Evolutionary conservation across 2,113 vertebrate genomes (phyloP).

Genomic region (Hypanus sabinus): DNA sequence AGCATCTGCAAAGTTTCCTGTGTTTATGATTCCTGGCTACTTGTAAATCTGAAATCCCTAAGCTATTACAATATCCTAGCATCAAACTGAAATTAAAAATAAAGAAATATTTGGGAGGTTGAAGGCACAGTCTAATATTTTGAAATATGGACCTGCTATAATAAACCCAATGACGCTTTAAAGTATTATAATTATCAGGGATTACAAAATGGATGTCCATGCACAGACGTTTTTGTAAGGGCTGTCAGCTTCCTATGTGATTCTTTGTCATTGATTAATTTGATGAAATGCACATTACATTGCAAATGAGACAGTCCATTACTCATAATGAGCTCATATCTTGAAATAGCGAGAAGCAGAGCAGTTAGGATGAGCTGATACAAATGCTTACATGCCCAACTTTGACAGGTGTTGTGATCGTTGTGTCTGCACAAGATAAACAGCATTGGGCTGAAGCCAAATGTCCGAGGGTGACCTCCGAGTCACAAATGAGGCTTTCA

Average conservation of each 20-base stretch:
- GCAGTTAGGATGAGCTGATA: not conserved
- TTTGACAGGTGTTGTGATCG: conserved; percentile 19
- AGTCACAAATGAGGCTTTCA: conserved; percentile 31
- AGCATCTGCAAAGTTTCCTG: too few species aligned
- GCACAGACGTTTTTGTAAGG: not conserved
- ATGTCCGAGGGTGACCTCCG: conserved; percentile 22
- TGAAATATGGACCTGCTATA: not conserved
- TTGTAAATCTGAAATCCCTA: not conserved
- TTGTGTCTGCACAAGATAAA: conserved; percentile 33
- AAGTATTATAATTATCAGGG: conserved; percentile 10
- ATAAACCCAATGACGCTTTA: not conserved
- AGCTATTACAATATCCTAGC: not conserved
- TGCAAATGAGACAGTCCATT: conserved; percentile 30
- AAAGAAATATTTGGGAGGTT: not conserved
- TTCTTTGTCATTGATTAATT: conserved; percentile 20
- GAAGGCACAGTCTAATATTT: not conserved
- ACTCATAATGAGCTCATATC: conserved; percentile 32
- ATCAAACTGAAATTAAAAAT: not conserved
- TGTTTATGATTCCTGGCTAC: not conserved
- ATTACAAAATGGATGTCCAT: not conserved
- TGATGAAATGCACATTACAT: conserved; percentile 33
- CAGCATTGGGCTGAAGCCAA: conserved; percentile 1
- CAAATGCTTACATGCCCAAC: conserved; percentile 5
- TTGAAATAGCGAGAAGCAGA: conserved; percentile 11
- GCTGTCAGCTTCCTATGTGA: not conserved